Evolutionary conservation across 2,113 vertebrate species (phyloP).

Genomic region (Pterocles burchelli): DNA sequence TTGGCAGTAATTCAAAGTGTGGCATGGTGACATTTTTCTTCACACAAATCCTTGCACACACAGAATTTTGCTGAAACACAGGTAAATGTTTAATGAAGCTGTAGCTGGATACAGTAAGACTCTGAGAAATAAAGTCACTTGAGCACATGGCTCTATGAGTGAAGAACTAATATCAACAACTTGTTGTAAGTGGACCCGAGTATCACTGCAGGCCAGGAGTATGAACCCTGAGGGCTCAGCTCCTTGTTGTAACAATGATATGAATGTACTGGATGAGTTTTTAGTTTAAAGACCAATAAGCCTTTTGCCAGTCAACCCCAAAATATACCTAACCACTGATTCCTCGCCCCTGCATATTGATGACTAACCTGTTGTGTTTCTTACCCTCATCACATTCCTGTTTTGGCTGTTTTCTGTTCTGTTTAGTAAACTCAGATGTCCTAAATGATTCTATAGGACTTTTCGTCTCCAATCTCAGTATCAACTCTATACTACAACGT

Average conservation of each 20-base stretch:
- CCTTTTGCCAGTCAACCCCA: background rate
- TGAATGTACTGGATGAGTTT: background rate
- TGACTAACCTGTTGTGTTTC: background rate
- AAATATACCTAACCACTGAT: background rate
- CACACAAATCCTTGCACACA: background rate
- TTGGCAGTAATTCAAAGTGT: background rate
- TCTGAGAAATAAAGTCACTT: background rate
- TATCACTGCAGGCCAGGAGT: background rate
- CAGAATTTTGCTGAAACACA: background rate
- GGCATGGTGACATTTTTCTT: background rate
- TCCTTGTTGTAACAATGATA: background rate
- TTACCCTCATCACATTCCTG: background rate
- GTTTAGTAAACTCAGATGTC: background rate
- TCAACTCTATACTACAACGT: rapidly evolving
- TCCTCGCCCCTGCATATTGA: background rate
- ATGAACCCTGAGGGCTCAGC: background rate
- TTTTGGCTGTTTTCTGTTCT: background rate
- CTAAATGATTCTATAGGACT: background rate
- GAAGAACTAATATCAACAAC: background rate
- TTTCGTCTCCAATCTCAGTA: background rate
- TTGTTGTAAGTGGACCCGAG: rapidly evolving
- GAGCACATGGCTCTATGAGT: background rate
- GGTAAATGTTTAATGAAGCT: background rate
- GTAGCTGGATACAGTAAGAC: background rate
- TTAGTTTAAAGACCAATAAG: background rate